Evolutionary conservation across 2,113 vertebrate genomes (phyloP), one percentile per base, ranked within the genome.

Genomic region (Laticauda colubrina): DNA sequence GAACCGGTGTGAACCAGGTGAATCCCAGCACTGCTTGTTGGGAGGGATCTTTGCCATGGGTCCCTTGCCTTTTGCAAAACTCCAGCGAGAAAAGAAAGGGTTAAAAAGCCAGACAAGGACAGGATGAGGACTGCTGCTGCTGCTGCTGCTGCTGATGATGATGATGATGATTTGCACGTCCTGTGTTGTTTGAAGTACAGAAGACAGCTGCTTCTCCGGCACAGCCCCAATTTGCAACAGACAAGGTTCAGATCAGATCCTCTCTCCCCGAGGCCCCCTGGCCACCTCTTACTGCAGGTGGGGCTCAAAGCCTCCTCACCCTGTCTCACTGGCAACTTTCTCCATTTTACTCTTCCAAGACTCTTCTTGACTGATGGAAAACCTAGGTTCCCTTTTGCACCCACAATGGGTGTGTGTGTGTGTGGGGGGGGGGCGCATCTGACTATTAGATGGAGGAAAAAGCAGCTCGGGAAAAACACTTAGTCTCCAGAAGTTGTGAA

Each of bases 341-440:
- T 69, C 64, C 12, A 5, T 69, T 34, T 69, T 5, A 15, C 26
- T 64, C 48, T 48, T 8, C 48, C 48, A 48, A 48, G 48, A 48
- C 7, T 48, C 7, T 48, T 48, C 48, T 48, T 8, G 48, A 8
- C 48, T 8, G 48, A 48, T 7, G 48, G 48, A 48, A 48, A 48
- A 48, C 7, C 6, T 8, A 48, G 48, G 48, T 8, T 8, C 48
- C 7, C 48, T 48, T 48, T 48, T 48, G 48, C 48, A 48, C 48
- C 48, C 48, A 48, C 6, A 48, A 8, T 48, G 48, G 5, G 48
- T 7, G 48, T 8, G 48, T 48, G 48, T 7, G 48, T 8, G 48
- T 5, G 1, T 6, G 48, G 1, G 5, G 45, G 0, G 43, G 43
- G 0, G 0, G 5, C n/a, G 34, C 34, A 48, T 48, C 48, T 48